Base-by-base conservation (phyloP, 1,140 invertebrate genomes). In the Sarcophaga peregrina region DNA sequence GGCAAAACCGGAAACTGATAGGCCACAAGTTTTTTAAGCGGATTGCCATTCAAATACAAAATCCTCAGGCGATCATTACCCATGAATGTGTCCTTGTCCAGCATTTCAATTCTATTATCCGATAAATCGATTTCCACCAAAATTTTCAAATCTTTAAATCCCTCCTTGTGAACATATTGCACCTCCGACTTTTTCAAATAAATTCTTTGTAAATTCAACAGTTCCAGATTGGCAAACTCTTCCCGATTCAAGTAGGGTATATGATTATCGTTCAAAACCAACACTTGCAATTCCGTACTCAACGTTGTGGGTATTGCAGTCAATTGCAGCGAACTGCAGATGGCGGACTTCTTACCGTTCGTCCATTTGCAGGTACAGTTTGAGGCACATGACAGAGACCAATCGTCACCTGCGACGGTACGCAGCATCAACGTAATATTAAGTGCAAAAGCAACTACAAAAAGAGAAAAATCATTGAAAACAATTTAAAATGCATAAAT, bases 321-420 rank as follows among this genome's bases (percentile, higher is more conserved):
- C 81, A 96, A 93, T 80, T 95, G 94, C 45, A 95, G 93, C 82
- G 95, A 94, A 82, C 94, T 93, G 91, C 96, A 97, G 46, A 95
- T 91, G 47, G 96, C 96, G 3, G 95, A 96, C 87, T 96, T 96
- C 90, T 97, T 97, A 46, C 96, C 96, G 15, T 94, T 95, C 15
- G 95, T 95, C 96, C 96, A 97, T 91, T 96, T 97, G 92, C 96
- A 97, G 84, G 93, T 93, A 89, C 96, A 97, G 82, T 95, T 94
- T 68, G 95, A 95, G 88, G 89, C 87, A 84, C 96, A 96, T 83
- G 87, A 90, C 86, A 95, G 95, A 13, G 95, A 95, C 95, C 95
- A 96, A 89, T 96, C 96, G 81, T 93, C 93, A 82, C 92, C 92
- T 76, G 92, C 93, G 15, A 91, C 90, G 82, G 92, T 92, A 13